phyloP scores from a whole-genome alignment of 2,888 invertebrate genomes.

The Drosophila tripunctata region DNA sequence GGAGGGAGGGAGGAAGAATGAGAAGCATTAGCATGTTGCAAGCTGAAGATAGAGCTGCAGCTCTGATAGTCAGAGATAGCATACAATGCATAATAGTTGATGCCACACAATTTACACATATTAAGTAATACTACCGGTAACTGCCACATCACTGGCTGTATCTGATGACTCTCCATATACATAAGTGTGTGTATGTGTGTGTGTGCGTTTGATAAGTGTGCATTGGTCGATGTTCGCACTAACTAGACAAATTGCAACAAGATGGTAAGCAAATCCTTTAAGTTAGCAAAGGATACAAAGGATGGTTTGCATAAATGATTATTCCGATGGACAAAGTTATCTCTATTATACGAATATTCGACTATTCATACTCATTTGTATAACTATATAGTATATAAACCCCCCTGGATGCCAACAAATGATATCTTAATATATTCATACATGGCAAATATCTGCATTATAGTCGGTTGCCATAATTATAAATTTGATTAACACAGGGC shows the following conservation, averaged over 20 bases:
- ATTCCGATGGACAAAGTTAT: conserved; percentile 37
- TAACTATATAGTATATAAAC: too few species aligned
- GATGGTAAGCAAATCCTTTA: conserved; percentile 50
- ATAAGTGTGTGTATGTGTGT: not conserved
- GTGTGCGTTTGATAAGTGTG: conserved; percentile 40
- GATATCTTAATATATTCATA: not conserved
- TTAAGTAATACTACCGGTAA: conserved; percentile 77
- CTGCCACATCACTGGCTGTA: conserved; percentile 45
- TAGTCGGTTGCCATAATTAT: conserved; percentile 15
- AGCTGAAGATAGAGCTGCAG: conserved; percentile 31
- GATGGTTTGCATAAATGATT: conserved; percentile 54
- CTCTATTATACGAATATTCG: conserved; percentile 11
- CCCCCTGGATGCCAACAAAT: too few species aligned
- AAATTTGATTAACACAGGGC: conserved; percentile 10
- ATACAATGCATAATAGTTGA: conserved; percentile 77
- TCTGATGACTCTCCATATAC: conserved; percentile 12
- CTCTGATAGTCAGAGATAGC: conserved; percentile 70
- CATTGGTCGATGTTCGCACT: conserved; percentile 45
- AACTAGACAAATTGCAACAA: conserved; percentile 69
- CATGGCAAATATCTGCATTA: not conserved
- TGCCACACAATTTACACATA: conserved; percentile 81
- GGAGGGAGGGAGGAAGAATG: not conserved
- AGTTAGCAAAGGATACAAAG: conserved; percentile 44
- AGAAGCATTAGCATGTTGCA: conserved; percentile 29
- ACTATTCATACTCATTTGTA: not conserved